Evolutionary conservation across 2,797 vertebrate genomes (phyloP).

Genomic region (Hozukius guyotensis): DNA sequence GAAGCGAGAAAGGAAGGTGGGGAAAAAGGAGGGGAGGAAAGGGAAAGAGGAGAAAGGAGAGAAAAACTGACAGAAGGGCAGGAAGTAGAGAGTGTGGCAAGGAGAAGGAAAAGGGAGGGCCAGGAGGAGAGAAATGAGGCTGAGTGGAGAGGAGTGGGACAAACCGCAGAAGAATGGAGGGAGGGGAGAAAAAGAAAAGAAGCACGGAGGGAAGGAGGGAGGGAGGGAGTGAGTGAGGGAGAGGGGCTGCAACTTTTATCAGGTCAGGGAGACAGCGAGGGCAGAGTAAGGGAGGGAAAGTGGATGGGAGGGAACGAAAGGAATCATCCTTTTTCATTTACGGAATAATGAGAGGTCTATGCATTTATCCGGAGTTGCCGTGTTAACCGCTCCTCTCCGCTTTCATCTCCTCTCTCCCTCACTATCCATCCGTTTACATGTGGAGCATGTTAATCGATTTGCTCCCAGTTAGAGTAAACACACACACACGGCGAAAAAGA

Average conservation of each 20-base stretch:
- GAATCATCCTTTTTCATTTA: slow-evolving; percentile 59
- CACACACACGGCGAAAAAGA: slow-evolving; percentile 13
- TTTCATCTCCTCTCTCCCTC: slow-evolving; percentile 56
- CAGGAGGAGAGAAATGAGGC: slow-evolving; percentile 23
- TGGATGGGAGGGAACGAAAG: slow-evolving; percentile 11
- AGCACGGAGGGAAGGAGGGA: background rate
- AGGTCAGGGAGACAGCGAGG: slow-evolving; percentile 42
- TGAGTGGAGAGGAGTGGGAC: background rate
- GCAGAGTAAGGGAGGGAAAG: slow-evolving; percentile 22
- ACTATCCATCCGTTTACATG: slow-evolving; percentile 50
- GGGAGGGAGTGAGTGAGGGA: background rate
- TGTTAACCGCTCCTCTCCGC: slow-evolving; percentile 54
- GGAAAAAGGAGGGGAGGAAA: background rate
- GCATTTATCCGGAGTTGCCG: slow-evolving; percentile 62
- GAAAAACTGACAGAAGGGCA: background rate
- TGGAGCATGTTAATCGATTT: slow-evolving; percentile 72
- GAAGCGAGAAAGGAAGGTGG: background rate
- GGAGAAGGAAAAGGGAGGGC: background rate
- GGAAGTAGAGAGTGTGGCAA: background rate
- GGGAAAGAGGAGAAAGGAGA: background rate
- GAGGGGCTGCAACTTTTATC: slow-evolving; percentile 49
- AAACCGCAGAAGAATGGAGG: slow-evolving; percentile 23
- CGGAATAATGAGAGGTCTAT: slow-evolving; percentile 58
- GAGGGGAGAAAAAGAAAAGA: background rate
- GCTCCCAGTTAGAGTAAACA: slow-evolving; percentile 53